A percentile compares a stretch with the other conserved stretches of the same genome.
Evolutionary conservation across 2,797 vertebrate species (phyloP).

Genomic region (Lagorchestes hirsutus): DNA sequence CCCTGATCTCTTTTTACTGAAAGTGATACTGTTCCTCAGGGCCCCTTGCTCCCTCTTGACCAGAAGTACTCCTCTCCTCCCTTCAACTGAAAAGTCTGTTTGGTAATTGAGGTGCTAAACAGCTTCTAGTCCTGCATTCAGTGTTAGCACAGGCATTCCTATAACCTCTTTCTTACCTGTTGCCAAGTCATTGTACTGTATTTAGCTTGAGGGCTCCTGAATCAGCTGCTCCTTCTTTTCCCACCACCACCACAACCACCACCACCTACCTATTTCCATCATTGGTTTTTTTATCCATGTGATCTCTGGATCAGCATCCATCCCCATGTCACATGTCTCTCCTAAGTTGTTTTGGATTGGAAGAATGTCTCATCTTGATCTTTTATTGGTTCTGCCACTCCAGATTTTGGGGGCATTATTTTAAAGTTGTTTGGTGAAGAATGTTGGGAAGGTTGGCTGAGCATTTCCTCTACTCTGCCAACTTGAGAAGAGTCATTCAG

Average conservation of each 20-base stretch:
- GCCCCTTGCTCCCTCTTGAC: accelerated
- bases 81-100: not conserved
- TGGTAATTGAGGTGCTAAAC: not conserved
- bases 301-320: not conserved
- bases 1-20: no score
- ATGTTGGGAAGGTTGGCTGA: not conserved
- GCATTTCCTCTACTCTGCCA: not conserved
- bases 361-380: not conserved
- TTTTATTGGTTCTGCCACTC: not conserved
- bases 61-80: not conserved
- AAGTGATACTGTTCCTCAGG: not conserved
- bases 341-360: not conserved
- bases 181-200: not conserved
- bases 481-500: not conserved
- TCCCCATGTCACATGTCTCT: not conserved
- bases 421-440: not conserved
- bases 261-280: not conserved
- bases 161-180: not conserved
- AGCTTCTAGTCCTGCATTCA: not conserved
- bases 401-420: not conserved
- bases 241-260: not conserved
- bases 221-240: not conserved
- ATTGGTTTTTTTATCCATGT: not conserved
- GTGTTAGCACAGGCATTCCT: not conserved
- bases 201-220: not conserved